Conservation (phyloP, 2,888 invertebrate genomes). For the Rhyacophila evoluta region DNA sequence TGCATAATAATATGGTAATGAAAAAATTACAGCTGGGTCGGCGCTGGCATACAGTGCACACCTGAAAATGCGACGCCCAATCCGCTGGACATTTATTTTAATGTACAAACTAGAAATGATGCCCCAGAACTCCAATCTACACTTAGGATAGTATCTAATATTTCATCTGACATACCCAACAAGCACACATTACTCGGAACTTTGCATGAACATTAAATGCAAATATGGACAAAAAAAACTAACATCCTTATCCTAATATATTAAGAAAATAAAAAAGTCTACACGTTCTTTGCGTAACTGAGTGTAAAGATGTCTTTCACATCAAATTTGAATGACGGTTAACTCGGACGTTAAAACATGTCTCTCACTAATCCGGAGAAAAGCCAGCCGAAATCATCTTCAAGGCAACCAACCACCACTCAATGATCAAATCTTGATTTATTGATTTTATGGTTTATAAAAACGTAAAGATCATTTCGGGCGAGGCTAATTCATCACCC, state of each 20-base stretch:
- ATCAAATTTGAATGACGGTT: not conserved
- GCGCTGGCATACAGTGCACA: slow-evolving; percentile 10
- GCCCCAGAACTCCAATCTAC: slow-evolving; percentile 20
- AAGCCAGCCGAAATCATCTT: not conserved
- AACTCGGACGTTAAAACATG: not conserved
- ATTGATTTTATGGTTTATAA: slow-evolving; percentile 5
- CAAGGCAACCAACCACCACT: not conserved
- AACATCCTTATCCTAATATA: slow-evolving; percentile 14
- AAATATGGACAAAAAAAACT: slow-evolving; percentile 20
- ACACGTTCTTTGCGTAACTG: not conserved
- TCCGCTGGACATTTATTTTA: not conserved
- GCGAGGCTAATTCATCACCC: not conserved
- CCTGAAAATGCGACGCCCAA: not conserved
- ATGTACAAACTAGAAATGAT: slow-evolving; percentile 4
- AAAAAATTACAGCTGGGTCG: not conserved
- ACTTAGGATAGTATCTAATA: slow-evolving; percentile 2
- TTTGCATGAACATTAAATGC: slow-evolving; percentile 15
- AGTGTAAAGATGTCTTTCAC: slow-evolving; percentile 11
- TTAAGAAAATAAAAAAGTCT: not conserved
- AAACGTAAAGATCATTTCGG: slow-evolving; percentile 6
- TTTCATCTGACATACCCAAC: slow-evolving; percentile 9
- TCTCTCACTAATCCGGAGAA: not conserved
- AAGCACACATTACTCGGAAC: slow-evolving; percentile 15
- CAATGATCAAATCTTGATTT: not conserved
- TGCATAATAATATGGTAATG: not conserved